phyloP scores from a whole-genome alignment of 64 coral and sea anemone genomes.

The Acropora tenuis region DNA sequence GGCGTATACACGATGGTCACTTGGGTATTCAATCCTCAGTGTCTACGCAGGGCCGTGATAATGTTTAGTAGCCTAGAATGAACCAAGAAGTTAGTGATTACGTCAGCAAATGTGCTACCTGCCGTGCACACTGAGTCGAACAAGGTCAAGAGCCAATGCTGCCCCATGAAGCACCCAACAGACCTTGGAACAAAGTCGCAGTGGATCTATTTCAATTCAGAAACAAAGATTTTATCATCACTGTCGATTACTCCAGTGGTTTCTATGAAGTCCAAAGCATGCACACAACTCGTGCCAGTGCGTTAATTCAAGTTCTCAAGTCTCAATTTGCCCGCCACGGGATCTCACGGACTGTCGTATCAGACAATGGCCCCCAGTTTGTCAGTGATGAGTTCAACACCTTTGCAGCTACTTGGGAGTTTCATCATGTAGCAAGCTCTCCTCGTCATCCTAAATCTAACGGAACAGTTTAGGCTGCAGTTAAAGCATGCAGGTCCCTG shows the following conservation, averaged over 20 bases:
- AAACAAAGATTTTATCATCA: conserved; percentile 25
- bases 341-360: conserved; percentile 14
- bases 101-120: conserved; percentile 36
- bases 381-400: conserved; percentile 7
- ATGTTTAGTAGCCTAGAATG: conserved; percentile 42
- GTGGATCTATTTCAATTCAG: too few relatives aligned
- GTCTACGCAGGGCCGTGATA: background rate
- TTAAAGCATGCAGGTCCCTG: background rate
- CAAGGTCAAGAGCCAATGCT: conserved; percentile 57
- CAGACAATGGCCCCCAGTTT: conserved; percentile 3
- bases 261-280: background rate
- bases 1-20: conserved; percentile 35
- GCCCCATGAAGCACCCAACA: conserved; percentile 26
- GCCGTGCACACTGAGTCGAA: background rate
- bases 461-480: background rate
- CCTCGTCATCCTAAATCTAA: background rate
- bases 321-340: conserved; percentile 16
- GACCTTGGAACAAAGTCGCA: conserved; percentile 27
- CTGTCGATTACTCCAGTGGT: conserved; percentile 22
- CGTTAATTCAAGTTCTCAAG: background rate
- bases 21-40: conserved; percentile 19
- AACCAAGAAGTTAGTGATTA: conserved; percentile 25
- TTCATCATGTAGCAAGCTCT: background rate
- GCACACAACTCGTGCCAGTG: background rate
- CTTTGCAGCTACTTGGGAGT: background rate